Evolutionary conservation across 2,797 vertebrate genomes (phyloP).

Genomic region (Pelochelys cantorii): DNA sequence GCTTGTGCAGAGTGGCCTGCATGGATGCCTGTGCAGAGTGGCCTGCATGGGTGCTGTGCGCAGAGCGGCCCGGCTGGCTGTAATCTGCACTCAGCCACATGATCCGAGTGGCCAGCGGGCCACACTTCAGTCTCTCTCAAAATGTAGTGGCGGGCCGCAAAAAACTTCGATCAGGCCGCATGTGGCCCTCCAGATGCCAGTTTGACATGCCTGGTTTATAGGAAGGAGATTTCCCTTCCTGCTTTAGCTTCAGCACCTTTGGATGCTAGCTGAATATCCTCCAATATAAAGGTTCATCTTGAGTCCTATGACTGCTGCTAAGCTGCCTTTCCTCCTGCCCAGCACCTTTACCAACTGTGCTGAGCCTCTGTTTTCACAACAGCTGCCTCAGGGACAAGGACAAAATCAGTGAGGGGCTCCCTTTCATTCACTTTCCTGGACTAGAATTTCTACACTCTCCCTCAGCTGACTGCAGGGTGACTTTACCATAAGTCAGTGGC

Average conservation of each 20-base stretch:
- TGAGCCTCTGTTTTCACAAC: background rate
- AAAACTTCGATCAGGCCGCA: too few relatives aligned
- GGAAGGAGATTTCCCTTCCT: background rate
- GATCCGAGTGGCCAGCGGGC: too few relatives aligned
- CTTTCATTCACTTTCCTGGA: background rate
- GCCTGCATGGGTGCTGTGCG: too few relatives aligned
- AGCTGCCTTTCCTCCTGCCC: background rate
- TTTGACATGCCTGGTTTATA: background rate
- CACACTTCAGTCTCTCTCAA: too few relatives aligned
- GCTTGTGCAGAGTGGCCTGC: too few relatives aligned
- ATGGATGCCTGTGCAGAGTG: too few relatives aligned
- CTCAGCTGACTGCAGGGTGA: background rate
- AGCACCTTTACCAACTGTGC: background rate
- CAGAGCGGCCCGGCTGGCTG: too few relatives aligned
- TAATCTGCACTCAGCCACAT: too few relatives aligned
- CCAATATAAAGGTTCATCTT: background rate
- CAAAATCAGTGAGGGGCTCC: background rate
- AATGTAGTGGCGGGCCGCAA: too few relatives aligned
- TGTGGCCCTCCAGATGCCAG: too few relatives aligned
- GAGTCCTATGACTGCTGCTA: background rate
- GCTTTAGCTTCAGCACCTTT: background rate
- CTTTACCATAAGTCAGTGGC: background rate
- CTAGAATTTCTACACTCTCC: background rate
- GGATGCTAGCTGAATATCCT: fast-evolving
- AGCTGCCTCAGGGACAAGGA: background rate